These are phyloP conservation scores for Capromys pilorides DNA, from an alignment of 2,797 vertebrate species.

Conservation along the genomic window DNA sequence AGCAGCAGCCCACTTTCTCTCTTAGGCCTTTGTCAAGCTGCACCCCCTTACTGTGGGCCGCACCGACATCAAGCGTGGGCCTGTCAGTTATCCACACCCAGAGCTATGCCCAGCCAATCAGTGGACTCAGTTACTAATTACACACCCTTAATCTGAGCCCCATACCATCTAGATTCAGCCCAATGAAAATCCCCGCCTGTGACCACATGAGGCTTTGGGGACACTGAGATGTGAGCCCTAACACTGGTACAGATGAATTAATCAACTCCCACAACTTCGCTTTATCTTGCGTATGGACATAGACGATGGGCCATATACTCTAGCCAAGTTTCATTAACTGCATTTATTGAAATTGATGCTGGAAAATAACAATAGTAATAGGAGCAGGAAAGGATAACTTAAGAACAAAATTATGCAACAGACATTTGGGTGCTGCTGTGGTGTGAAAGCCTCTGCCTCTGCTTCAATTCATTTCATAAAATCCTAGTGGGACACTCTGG, in stretches of 20 bases:
- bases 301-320: background rate
- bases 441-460: background rate
- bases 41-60: background rate
- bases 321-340: background rate
- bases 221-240: background rate
- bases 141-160: background rate
- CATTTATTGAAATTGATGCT: background rate
- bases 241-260: background rate
- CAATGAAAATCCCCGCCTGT: background rate
- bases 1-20: background rate
- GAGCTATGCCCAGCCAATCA: background rate
- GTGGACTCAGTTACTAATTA: background rate
- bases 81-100: background rate
- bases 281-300: background rate
- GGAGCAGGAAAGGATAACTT: background rate
- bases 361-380: background rate
- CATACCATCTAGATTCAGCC: background rate
- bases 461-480: background rate
- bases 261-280: background rate
- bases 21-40: background rate
- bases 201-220: background rate
- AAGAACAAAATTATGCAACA: background rate
- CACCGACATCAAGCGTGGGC: background rate
- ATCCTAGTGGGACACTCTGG: background rate
- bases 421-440: background rate